Conservation (phyloP, 2,888 invertebrate genomes). For the Limulus polyphemus region DNA sequence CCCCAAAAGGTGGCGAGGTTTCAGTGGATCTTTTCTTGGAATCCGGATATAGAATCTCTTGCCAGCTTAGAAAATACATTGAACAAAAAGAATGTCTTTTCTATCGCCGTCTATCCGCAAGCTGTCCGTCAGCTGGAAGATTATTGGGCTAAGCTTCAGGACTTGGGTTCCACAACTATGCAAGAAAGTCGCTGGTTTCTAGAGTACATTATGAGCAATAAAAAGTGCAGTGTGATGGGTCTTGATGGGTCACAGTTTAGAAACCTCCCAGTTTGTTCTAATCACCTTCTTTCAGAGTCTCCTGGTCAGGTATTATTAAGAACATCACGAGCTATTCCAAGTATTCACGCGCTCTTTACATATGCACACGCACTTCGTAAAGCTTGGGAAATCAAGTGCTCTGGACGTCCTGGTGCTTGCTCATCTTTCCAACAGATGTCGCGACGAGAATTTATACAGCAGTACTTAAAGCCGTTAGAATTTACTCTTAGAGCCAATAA, state of each 20-base stretch:
- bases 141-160: constrained; percentile 22
- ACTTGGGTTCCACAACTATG: constrained; percentile 19
- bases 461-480: constrained; percentile 27
- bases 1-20: constrained; percentile 11
- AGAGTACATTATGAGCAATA: constrained; percentile 22
- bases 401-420: constrained; percentile 26
- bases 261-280: constrained; percentile 10
- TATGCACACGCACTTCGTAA: constrained; percentile 30
- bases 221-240: constrained; percentile 14
- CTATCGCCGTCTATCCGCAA: constrained; percentile 16
- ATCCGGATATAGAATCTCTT: constrained; percentile 12
- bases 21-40: constrained; percentile 23
- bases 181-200: constrained; percentile 27
- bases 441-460: constrained; percentile 27
- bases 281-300: constrained; percentile 10
- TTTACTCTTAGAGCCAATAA: constrained; percentile 25
- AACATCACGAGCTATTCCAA: constrained; percentile 24
- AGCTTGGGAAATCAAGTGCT: constrained; percentile 31
- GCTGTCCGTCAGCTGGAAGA: constrained; percentile 15
- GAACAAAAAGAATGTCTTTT: constrained; percentile 12
- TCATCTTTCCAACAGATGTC: constrained; percentile 25
- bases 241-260: constrained; percentile 1
- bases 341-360: constrained; percentile 29
- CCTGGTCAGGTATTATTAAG: constrained; percentile 19
- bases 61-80: constrained; percentile 4